Evolutionary conservation across 1,140 invertebrate genomes (phyloP).

Genomic region (Camponotus vicinus): DNA sequence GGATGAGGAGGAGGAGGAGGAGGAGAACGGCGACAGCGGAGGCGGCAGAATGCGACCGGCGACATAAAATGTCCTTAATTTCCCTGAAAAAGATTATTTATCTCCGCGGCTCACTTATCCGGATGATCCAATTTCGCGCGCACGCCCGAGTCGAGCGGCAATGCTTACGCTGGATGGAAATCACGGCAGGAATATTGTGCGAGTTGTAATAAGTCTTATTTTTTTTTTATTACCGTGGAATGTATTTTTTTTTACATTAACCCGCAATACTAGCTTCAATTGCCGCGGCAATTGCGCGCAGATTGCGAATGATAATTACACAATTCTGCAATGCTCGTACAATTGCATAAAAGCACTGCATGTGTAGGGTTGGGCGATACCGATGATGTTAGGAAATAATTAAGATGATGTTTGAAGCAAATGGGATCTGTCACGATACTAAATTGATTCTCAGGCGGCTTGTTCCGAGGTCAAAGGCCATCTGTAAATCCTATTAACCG

Average conservation of each 20-base stretch:
- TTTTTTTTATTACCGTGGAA: background rate
- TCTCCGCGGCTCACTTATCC: slow-evolving; percentile 52
- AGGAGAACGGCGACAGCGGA: background rate
- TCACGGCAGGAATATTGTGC: slow-evolving; percentile 2
- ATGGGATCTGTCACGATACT: slow-evolving; percentile 64
- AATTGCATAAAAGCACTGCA: slow-evolving; percentile 8
- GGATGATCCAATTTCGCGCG: slow-evolving; percentile 55
- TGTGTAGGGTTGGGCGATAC: background rate
- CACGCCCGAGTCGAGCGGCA: slow-evolving; percentile 36
- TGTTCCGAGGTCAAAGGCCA: slow-evolving; percentile 77
- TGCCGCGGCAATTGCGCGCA: background rate
- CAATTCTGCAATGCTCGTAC: background rate
- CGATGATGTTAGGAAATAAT: slow-evolving; percentile 48
- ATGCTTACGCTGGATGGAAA: slow-evolving; percentile 22
- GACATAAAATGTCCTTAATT: slow-evolving; percentile 59
- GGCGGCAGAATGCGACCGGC: slow-evolving; percentile 24
- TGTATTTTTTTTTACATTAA: background rate
- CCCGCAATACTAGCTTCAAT: background rate
- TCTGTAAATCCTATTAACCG: slow-evolving; percentile 83
- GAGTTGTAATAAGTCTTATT: background rate
- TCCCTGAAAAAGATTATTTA: slow-evolving; percentile 58
- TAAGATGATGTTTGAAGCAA: slow-evolving; percentile 52
- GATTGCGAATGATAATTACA: slow-evolving; percentile 17
- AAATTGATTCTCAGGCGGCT: slow-evolving; percentile 83
- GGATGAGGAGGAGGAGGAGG: background rate